phyloP scores from a whole-genome alignment of 2,113 vertebrate species.

The Psettodes erumei region DNA sequence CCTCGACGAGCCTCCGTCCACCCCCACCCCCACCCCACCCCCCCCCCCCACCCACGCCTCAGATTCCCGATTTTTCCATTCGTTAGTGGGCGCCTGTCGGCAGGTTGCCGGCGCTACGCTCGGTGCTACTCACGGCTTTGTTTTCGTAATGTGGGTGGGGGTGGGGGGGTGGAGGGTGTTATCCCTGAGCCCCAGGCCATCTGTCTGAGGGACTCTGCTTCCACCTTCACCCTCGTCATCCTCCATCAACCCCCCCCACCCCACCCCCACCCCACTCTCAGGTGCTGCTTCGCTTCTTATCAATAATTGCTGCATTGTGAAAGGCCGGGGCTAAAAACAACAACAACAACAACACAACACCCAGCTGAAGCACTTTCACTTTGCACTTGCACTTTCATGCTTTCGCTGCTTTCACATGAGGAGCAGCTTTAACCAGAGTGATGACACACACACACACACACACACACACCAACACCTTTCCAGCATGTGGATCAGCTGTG shows the following conservation, averaged over 20 bases:
- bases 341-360: too few relatives aligned
- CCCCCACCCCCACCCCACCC: conserved; percentile 7
- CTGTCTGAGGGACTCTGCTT: conserved; percentile 57
- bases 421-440: neutral
- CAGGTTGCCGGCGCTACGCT: conserved; percentile 39
- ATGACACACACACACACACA: too few relatives aligned
- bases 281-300: conserved; percentile 26
- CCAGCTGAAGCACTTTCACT: neutral
- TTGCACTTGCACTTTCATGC: too few relatives aligned
- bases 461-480: too few relatives aligned
- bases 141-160: conserved; percentile 37
- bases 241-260: neutral
- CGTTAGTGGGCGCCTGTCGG: conserved; percentile 55
- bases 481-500: too few relatives aligned
- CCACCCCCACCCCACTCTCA: neutral
- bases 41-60: conserved; percentile 19
- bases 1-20: conserved; percentile 15
- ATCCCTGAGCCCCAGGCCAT: conserved; percentile 50
- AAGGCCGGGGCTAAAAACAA: conserved; percentile 9
- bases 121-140: conserved; percentile 51
- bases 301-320: neutral
- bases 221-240: conserved; percentile 12
- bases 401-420: neutral
- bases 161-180: neutral
- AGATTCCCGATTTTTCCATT: conserved; percentile 37